A percentile compares a stretch with the other conserved stretches of the same genome.
Evolutionary conservation across 2,797 vertebrate species (phyloP).

Genomic region (Myotis daubentonii): DNA sequence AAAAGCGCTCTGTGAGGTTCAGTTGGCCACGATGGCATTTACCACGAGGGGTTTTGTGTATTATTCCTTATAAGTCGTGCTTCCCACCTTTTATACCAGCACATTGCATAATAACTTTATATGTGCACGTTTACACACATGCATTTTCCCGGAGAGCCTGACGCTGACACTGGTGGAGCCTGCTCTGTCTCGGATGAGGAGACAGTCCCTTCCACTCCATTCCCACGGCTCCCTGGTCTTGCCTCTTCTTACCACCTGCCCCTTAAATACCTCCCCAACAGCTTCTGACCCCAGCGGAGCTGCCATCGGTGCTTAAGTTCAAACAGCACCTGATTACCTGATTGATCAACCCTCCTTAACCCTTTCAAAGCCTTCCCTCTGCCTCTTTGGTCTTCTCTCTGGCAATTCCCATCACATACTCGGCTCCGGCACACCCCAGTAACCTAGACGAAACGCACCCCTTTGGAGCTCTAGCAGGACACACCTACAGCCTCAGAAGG

Average conservation of each 20-base stretch:
- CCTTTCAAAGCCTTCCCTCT: not conserved
- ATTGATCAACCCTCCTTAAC: not conserved
- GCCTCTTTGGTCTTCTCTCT: not conserved
- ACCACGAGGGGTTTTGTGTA: fast-evolving
- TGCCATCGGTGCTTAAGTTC: not conserved
- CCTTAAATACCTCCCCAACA: not conserved
- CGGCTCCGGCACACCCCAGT: not conserved
- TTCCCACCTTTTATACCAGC: not conserved
- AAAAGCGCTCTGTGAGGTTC: not conserved
- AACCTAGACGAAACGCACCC: not conserved
- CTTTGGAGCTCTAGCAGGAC: not conserved
- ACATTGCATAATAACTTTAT: too few species aligned
- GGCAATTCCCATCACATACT: not conserved
- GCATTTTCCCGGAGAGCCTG: not conserved
- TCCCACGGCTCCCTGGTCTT: not conserved
- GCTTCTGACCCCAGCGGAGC: not conserved
- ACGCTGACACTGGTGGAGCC: not conserved
- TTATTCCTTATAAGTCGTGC: not conserved
- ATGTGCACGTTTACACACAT: too few species aligned
- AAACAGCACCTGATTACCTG: not conserved
- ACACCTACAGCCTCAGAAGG: not conserved
- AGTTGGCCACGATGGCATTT: fast-evolving
- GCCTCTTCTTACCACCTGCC: not conserved
- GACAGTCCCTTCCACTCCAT: not conserved
- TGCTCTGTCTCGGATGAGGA: fast-evolving